Conservation (phyloP, 2,888 invertebrate species). For the Halictus quadricinctus region DNA sequence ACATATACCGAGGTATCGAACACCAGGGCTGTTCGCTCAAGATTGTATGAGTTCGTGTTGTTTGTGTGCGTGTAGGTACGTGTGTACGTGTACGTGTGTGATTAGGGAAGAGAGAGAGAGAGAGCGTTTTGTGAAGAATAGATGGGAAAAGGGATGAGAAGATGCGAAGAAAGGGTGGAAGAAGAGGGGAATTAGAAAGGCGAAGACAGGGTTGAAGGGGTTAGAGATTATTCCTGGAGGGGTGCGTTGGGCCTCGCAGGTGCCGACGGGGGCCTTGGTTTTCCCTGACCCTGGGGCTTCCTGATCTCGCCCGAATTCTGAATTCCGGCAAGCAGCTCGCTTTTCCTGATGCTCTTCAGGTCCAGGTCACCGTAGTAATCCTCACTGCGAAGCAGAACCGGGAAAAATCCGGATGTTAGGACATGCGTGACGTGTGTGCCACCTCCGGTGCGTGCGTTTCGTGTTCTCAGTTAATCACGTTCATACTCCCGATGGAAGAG, state of each 20-base stretch:
- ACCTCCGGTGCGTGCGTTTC: constrained; percentile 38
- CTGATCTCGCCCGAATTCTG: constrained; percentile 85
- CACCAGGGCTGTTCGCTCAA: constrained; percentile 38
- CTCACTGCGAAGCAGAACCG: constrained; percentile 89
- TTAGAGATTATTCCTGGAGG: constrained; percentile 80
- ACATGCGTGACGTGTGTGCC: constrained; percentile 67
- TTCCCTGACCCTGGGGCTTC: constrained; percentile 84
- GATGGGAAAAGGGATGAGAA: constrained; percentile 23
- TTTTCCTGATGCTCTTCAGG: constrained; percentile 97
- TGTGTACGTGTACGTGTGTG: constrained; percentile 13
- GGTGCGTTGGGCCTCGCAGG: constrained; percentile 79
- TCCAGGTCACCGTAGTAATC: constrained; percentile 98
- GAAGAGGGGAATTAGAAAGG: constrained; percentile 13
- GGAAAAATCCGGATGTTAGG: constrained; percentile 75
- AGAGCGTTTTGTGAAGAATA: constrained; percentile 14
- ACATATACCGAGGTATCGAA: constrained; percentile 41
- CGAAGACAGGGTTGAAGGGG: constrained; percentile 24
- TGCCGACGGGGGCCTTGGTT: constrained; percentile 80
- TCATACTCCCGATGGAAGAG: neutral
- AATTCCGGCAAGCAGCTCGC: constrained; percentile 93
- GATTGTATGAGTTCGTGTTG: constrained; percentile 32
- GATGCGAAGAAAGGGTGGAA: neutral
- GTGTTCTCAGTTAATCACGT: constrained; percentile 49
- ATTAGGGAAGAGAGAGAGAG: constrained; percentile 7
- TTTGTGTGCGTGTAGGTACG: constrained; percentile 12